These are phyloP conservation scores for Nephrotoma guestfalica DNA, from an alignment of 2,888 invertebrate species.

Conservation along the genomic window DNA sequence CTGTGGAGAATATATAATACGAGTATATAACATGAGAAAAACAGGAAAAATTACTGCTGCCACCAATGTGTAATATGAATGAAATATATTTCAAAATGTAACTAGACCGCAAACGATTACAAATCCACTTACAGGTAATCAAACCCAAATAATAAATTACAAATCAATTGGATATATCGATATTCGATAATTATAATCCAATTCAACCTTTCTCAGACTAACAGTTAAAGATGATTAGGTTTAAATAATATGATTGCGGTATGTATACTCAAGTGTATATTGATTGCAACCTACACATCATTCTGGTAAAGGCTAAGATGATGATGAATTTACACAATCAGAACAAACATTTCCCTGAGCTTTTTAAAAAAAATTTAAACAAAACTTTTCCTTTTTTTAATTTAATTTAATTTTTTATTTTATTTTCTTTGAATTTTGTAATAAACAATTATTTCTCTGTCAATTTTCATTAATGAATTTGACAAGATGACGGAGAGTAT, in stretches of 20 bases:
- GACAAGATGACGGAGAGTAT: background rate
- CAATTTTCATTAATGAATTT: background rate
- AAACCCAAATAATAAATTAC: no score
- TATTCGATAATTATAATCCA: no score
- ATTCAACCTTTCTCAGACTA: background rate
- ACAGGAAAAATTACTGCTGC: no score
- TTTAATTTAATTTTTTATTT: background rate
- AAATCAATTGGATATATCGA: no score
- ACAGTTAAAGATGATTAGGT: background rate
- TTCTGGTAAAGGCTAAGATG: background rate
- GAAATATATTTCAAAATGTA: no score
- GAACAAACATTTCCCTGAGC: background rate
- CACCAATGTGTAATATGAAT: no score
- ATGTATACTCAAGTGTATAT: background rate
- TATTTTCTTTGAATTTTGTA: background rate
- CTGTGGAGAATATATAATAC: no score
- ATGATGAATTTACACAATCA: background rate
- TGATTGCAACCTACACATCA: background rate
- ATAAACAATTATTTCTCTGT: background rate
- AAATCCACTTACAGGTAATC: no score
- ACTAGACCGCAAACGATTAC: no score
- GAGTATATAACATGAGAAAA: no score
- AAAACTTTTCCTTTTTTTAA: background rate
- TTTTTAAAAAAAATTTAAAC: background rate
- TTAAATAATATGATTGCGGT: background rate